phyloP scores from a whole-genome alignment of 1,140 invertebrate genomes.

The Meloidogyne floridensis region DNA sequence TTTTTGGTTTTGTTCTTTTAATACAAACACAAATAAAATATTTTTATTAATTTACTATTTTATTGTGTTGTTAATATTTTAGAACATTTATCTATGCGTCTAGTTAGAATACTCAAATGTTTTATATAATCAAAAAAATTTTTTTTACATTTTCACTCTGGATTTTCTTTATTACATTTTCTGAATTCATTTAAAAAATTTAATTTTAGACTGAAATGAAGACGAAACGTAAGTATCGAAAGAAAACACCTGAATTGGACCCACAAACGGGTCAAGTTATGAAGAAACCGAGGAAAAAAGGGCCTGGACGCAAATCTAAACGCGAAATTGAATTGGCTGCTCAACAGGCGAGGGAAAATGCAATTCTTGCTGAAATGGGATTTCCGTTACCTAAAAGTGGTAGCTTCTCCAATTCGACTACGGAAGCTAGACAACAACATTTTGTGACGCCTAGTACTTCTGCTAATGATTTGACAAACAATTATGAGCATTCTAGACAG shows the following conservation, averaged over 20 bases:
- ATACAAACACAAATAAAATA: neutral
- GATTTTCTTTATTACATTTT: no score
- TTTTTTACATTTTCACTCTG: no score
- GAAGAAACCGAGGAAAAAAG: conserved; percentile 37
- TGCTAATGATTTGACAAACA: neutral
- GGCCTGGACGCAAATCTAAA: conserved; percentile 22
- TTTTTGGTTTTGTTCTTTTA: neutral
- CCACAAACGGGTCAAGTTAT: conserved; percentile 31
- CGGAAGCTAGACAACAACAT: neutral
- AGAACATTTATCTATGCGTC: no score
- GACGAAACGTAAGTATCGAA: conserved; percentile 35
- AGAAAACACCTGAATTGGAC: conserved; percentile 36
- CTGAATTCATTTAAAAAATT: no score
- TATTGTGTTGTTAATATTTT: no score
- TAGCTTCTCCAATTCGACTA: neutral
- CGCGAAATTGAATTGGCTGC: neutral
- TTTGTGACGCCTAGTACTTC: neutral
- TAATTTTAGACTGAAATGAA: neutral
- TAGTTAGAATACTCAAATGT: no score
- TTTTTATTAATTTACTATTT: no score
- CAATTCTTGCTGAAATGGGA: neutral
- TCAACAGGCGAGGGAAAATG: conserved; percentile 3
- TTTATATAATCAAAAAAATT: no score
- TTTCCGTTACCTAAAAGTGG: neutral
- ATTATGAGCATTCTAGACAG: no score